Conservation (phyloP, 2,888 invertebrate species). For the Anthrax anthrax region DNA sequence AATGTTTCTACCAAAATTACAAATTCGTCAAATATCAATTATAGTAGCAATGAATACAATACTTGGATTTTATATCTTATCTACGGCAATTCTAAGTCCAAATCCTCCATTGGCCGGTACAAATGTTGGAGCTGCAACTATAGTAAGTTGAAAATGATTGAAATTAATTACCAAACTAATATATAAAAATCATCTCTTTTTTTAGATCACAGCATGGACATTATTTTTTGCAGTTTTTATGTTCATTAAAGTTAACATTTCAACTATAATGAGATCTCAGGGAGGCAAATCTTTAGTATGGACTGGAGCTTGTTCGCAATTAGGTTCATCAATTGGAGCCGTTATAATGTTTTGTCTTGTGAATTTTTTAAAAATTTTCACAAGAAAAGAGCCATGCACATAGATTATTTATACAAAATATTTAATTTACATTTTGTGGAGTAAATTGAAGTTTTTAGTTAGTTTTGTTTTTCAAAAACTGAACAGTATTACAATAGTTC, state of each 20-base stretch:
- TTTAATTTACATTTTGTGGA: too few relatives aligned
- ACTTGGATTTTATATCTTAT: slow-evolving; percentile 51
- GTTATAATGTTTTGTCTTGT: slow-evolving; percentile 51
- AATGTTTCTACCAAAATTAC: slow-evolving; percentile 42
- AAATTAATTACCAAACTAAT: too few relatives aligned
- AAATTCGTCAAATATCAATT: slow-evolving; percentile 36
- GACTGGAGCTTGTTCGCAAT: slow-evolving; percentile 60
- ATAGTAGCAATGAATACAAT: slow-evolving; percentile 37
- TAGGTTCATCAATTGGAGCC: slow-evolving; percentile 64
- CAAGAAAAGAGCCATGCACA: slow-evolving; percentile 35
- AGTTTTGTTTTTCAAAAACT: too few relatives aligned
- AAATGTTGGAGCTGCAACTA: slow-evolving; percentile 43
- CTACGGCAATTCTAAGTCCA: slow-evolving; percentile 60
- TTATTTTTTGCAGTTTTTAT: slow-evolving; percentile 49
- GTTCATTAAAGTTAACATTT: slow-evolving; percentile 65
- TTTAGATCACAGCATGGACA: slow-evolving; percentile 58
- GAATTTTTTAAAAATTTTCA: slow-evolving; percentile 46
- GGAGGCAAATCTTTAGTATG: slow-evolving; percentile 63
- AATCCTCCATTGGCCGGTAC: slow-evolving; percentile 48
- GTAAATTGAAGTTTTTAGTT: too few relatives aligned
- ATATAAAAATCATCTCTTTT: slow-evolving; percentile 11
- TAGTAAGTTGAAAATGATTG: slow-evolving; percentile 38
- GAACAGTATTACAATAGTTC: too few relatives aligned
- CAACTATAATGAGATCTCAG: slow-evolving; percentile 54
- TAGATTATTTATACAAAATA: neutral